Conservation (phyloP, 2,797 vertebrate species). For the Protonibea diacanthus region DNA sequence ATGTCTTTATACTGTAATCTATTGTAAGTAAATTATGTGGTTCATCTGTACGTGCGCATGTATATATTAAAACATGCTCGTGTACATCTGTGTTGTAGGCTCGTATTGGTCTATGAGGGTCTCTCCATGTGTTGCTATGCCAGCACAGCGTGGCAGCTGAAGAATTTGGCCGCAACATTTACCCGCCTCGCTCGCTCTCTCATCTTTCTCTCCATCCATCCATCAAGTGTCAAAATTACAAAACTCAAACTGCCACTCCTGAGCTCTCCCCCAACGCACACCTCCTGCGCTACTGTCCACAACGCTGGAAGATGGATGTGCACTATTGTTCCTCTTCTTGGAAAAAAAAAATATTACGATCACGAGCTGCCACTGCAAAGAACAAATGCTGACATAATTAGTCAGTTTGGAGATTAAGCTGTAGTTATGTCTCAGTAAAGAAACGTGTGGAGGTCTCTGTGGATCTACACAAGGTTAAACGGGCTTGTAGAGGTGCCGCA, state of each 20-base stretch:
- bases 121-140: slow-evolving; percentile 66
- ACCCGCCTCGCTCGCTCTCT: slow-evolving; percentile 38
- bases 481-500: too few relatives aligned
- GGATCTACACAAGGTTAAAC: background rate
- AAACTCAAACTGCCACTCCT: slow-evolving; percentile 41
- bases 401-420: background rate
- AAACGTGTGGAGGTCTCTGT: background rate
- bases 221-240: slow-evolving; percentile 46
- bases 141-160: slow-evolving; percentile 40
- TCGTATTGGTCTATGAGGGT: slow-evolving; percentile 15
- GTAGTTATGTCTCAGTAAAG: background rate
- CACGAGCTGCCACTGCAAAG: background rate
- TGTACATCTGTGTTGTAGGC: background rate
- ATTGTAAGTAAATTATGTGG: slow-evolving; percentile 24
- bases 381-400: background rate
- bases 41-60: slow-evolving; percentile 4
- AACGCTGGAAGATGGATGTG: slow-evolving; percentile 55
- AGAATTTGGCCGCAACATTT: slow-evolving; percentile 53
- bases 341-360: background rate
- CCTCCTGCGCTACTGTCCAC: slow-evolving; percentile 4
- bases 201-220: slow-evolving; percentile 57
- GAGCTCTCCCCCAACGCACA: slow-evolving; percentile 14
- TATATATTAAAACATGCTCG: background rate
- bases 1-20: slow-evolving; percentile 30
- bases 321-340: slow-evolving; percentile 24